These are phyloP conservation scores for Gonioctena quinquepunctata DNA, from an alignment of 1,140 invertebrate species.

Conservation along the genomic window DNA sequence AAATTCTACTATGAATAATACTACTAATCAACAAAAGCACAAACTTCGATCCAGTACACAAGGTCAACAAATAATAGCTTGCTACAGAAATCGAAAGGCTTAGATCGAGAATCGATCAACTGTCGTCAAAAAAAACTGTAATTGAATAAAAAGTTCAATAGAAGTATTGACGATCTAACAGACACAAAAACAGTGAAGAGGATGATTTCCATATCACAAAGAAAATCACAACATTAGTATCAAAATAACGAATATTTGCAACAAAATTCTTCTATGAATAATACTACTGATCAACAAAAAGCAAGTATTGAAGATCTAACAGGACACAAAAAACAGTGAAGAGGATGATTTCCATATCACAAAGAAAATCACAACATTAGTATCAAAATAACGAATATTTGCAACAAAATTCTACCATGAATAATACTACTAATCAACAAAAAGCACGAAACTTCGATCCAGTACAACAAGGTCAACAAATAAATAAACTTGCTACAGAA, in stretches of 20 bases:
- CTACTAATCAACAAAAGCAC: not conserved
- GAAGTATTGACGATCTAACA: not conserved
- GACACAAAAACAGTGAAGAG: conserved; percentile 19
- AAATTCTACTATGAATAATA: no score
- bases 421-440: no score
- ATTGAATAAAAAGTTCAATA: conserved; percentile 32
- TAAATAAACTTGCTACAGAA: conserved; percentile 48
- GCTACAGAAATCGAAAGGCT: conserved; percentile 50
- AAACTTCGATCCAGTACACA: conserved; percentile 39
- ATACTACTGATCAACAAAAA: no score
- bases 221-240: not conserved
- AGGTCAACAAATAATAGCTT: conserved; percentile 45
- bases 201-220: not conserved
- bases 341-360: no score
- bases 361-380: no score
- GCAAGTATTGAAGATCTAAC: no score
- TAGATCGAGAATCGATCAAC: conserved; percentile 43
- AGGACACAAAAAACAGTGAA: no score
- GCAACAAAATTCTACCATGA: no score
- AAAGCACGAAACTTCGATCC: conserved; percentile 31
- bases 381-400: no score
- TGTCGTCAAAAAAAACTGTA: conserved; percentile 47
- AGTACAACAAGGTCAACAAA: conserved; percentile 42
- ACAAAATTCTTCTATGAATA: no score
- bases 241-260: no score